Evolutionary conservation across 2,113 vertebrate genomes (phyloP), one percentile per base, ranked within the genome.

Genomic region (Tautogolabrus adspersus): DNA sequence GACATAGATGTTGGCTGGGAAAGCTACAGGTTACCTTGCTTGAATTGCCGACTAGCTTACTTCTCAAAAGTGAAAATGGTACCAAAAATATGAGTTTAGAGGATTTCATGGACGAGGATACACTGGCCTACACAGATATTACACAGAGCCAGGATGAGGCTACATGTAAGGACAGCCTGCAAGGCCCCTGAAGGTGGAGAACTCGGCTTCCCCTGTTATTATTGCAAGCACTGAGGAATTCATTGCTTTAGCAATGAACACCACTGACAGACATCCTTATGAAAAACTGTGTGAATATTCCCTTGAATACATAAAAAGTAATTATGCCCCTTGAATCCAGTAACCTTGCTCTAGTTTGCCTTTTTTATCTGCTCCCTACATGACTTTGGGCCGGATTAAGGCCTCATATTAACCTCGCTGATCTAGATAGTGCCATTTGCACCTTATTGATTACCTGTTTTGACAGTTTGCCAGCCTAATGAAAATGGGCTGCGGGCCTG

Each of bases 401-500:
- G 52, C 58, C 57, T 66, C 71, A 44, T 49, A 77, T 82, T 73
- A 72, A 85, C 66, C 66, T 68, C 58, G 56, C 13, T 51, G 58
- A 82, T 74, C 66, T 57, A 80, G 66, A 83, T 64, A 58, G 44
- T 62, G 77, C 77, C 80, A 75, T 87, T 86, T 81, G 22, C 67
- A 76, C 19, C 38, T 63, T 81, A 91, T 88, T 85, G 83, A 92
- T 95, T 94, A 98, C 97, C 97, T 94, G 97, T 99, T 91, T 84
- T 89, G 79, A 98, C 96, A 0, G 95, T 97, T 93, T 99, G 98
- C 98, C 98, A 99, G 82, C 98, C 98, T 90, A 99, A 93, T 81
- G 98, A 99, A 93, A 98, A 98, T 0, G 98, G 97, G 92, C 96
- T 99, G 22, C 97, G 96, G 30, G 97, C 97, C 93, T 99, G 98